Evolutionary conservation across 2,888 invertebrate species (phyloP), one percentile per base, ranked within the genome.

Genomic region (Drosophila macrospina): DNA sequence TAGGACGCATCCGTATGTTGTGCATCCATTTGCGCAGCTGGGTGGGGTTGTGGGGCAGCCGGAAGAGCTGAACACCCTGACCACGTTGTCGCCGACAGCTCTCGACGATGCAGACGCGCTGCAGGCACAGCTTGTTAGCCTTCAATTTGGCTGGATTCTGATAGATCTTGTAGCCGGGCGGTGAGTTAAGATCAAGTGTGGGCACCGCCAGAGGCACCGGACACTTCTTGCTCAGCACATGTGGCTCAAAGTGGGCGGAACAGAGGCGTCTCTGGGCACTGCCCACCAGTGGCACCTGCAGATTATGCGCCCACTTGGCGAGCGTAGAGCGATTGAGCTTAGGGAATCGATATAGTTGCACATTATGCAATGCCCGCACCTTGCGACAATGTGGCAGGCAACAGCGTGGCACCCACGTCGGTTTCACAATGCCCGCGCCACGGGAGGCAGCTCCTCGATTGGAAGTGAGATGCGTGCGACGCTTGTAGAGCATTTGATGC

Each of bases 311-410:
- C 90, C 90, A 90, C 62, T 90, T 90, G 4, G 90, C 87, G 54
- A 90, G 51, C 45, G 90, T 91, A 10, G 84, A 77, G 1, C 91
- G 89, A 61, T 91, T 90, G 36, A 75, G 78, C 15, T 86, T 84
- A 7, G 90, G 90, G 62, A 90, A 90, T 11, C 90, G 91, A 68
- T 86, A 90, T 1, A 90, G 83, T 20, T 90, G 90, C 1, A 90
- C 86, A 36, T 89, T 81, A 20, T 91, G 90, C 0, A 77, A 50
- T 0, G 81, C 73, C 13, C 90, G 88, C 57, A 86, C 87, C 59
- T 90, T 90, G 45, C 91, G 91, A 44, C 90, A 90, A 37, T 91
- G 91, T 0, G 91, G 73, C 57, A 91, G 51, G 41, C 90, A 90
- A 32, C 90, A 90, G 0, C 91, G 83, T 11, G 91, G 90, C 41